A percentile compares a stretch with the other conserved stretches of the same genome.
Conservation (phyloP, 2,797 vertebrate species). For the Cirrhinus mrigala region DNA sequence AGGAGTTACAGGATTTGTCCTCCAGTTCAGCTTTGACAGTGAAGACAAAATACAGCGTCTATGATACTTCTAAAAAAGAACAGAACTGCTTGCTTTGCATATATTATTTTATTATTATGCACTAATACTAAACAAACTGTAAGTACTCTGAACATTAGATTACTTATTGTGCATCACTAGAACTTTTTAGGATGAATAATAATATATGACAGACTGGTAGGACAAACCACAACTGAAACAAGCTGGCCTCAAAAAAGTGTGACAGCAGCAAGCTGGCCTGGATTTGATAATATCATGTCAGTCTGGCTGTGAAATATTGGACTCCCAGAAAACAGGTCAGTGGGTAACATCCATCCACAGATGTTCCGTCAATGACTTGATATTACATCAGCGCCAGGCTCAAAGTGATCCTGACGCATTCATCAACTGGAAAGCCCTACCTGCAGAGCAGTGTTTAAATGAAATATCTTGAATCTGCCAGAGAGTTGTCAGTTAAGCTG, state of each 20-base stretch:
- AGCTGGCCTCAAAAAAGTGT: neutral
- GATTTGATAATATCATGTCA: conserved; percentile 36
- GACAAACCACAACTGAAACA: neutral
- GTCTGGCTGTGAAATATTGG: conserved; percentile 11
- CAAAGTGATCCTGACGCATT: conserved; percentile 20
- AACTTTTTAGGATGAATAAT: neutral
- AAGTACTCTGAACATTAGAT: neutral
- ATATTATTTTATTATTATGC: no score
- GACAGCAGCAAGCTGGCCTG: conserved; percentile 28
- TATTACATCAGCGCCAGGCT: conserved; percentile 28
- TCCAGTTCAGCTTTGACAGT: conserved; percentile 12
- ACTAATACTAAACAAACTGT: neutral
- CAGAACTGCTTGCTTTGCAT: conserved; percentile 3
- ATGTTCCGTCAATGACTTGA: conserved; percentile 24
- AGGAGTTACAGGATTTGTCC: conserved; percentile 32
- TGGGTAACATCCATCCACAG: conserved; percentile 41
- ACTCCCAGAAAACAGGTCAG: conserved; percentile 53
- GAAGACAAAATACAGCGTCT: neutral
- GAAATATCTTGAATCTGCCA: conserved; percentile 27
- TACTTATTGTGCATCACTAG: neutral
- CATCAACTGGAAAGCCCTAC: conserved; percentile 28
- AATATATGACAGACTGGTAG: neutral
- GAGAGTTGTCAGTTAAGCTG: neutral
- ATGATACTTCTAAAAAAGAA: conserved; percentile 27
- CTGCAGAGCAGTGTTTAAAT: conserved; percentile 22